Conservation (phyloP, 2,888 invertebrate genomes). For the Dermolepida albohirtum region DNA sequence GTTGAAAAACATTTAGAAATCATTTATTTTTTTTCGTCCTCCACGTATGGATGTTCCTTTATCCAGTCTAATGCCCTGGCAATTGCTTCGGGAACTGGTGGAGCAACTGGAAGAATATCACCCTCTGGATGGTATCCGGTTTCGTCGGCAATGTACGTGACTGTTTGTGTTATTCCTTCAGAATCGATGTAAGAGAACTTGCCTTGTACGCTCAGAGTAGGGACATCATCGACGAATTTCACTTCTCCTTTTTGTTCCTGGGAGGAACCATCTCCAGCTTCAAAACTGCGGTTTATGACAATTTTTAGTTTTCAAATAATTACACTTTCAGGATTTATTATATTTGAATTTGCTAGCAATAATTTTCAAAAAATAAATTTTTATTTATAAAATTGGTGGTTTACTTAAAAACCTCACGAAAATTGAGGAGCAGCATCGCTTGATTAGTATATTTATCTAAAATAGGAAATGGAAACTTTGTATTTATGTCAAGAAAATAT, state of each 20-base stretch:
- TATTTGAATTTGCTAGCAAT: no score
- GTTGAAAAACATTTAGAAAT: no score
- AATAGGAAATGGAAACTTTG: no score
- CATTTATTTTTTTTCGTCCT: background rate
- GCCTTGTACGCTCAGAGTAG: conserved; percentile 24
- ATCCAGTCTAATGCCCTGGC: conserved; percentile 31
- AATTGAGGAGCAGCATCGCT: no score
- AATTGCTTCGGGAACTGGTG: conserved; percentile 35
- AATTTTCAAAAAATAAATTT: no score
- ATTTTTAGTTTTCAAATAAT: background rate
- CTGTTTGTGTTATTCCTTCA: conserved; percentile 13
- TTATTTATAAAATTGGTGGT: no score
- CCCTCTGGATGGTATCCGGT: conserved; percentile 38
- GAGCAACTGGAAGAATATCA: conserved; percentile 32
- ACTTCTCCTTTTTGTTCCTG: conserved; percentile 33
- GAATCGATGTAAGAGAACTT: conserved; percentile 34
- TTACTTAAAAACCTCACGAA: no score
- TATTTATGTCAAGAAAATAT: no score
- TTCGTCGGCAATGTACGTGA: conserved; percentile 39
- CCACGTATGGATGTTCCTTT: conserved; percentile 32
- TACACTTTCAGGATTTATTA: no score
- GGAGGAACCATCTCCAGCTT: conserved; percentile 32
- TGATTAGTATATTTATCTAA: no score
- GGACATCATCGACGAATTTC: conserved; percentile 31
- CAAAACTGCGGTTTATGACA: conserved; percentile 19